phyloP scores from a whole-genome alignment of 2,113 vertebrate genomes.

The Hyla sarda region DNA sequence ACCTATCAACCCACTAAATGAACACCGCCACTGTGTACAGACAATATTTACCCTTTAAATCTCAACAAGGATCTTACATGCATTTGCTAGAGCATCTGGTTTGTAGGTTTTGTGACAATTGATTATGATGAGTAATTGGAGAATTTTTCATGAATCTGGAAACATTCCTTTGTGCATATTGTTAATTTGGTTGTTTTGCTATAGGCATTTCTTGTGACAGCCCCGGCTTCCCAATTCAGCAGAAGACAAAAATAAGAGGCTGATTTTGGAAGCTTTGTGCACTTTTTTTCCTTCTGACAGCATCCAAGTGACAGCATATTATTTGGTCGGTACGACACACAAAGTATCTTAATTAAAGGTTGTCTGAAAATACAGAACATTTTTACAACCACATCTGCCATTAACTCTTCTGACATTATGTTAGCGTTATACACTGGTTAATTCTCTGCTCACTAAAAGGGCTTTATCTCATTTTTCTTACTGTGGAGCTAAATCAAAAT shows the following conservation, averaged over 20 bases:
- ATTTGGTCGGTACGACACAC: constrained; percentile 77
- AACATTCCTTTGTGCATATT: constrained; percentile 60
- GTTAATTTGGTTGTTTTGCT: constrained; percentile 68
- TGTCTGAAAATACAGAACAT: constrained; percentile 81
- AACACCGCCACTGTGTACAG: background rate
- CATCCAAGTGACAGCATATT: constrained; percentile 81
- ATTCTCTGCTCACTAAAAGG: constrained; percentile 61
- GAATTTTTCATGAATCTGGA: background rate
- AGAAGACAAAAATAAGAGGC: constrained; percentile 78
- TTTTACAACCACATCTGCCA: constrained; percentile 78
- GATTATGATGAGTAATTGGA: constrained; percentile 30
- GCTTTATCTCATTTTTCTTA: constrained; percentile 2
- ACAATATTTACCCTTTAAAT: background rate
- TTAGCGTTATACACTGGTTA: constrained; percentile 66
- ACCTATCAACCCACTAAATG: background rate
- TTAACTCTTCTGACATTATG: constrained; percentile 74
- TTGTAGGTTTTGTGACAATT: background rate
- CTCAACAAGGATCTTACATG: background rate
- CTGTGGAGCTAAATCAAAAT: constrained; percentile 42
- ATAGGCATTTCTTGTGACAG: constrained; percentile 69
- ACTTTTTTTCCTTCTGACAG: constrained; percentile 77
- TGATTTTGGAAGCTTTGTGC: constrained; percentile 76
- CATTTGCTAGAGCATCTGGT: constrained; percentile 5
- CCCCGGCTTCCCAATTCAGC: constrained; percentile 71
- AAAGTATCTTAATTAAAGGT: constrained; percentile 83